A percentile compares a stretch with the other conserved stretches of the same genome.
Evolutionary conservation across 2,888 invertebrate genomes (phyloP).

Genomic region (Tetragonula carbonaria): DNA sequence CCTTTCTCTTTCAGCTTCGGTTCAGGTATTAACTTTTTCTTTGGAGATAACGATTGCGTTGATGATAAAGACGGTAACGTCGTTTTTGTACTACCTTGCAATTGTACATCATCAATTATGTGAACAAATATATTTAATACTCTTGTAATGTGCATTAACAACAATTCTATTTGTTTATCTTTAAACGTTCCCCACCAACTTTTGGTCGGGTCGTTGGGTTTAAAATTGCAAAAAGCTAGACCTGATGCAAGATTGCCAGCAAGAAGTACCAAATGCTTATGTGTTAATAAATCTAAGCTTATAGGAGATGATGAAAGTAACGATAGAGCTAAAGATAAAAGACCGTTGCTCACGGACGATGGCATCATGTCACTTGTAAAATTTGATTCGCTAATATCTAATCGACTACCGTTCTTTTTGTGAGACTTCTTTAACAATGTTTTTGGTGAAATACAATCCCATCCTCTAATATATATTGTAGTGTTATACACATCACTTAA

Average conservation of each 20-base stretch:
- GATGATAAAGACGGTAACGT: conserved; percentile 86
- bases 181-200: conserved; percentile 79
- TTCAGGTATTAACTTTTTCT: conserved; percentile 80
- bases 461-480: conserved; percentile 88
- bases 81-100: conserved; percentile 84
- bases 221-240: conserved; percentile 84
- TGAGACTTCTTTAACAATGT: conserved; percentile 69
- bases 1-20: conserved; percentile 84
- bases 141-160: conserved; percentile 88
- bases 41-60: conserved; percentile 84
- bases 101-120: conserved; percentile 88
- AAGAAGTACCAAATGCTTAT: conserved; percentile 83
- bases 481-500: conserved; percentile 89
- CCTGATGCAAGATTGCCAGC: conserved; percentile 84
- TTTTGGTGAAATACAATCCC: conserved; percentile 85
- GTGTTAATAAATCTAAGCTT: conserved; percentile 85
- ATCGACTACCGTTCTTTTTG: conserved; percentile 65
- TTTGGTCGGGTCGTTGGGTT: conserved; percentile 74
- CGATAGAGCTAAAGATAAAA: conserved; percentile 81
- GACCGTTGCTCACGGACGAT: conserved; percentile 65
- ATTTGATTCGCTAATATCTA: conserved; percentile 56
- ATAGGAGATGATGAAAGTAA: conserved; percentile 85
- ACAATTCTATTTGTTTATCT: conserved; percentile 85
- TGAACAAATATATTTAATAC: conserved; percentile 91
- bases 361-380: conserved; percentile 59